phyloP scores from a whole-genome alignment of 2,113 vertebrate species.

The Neoarius graeffei region DNA sequence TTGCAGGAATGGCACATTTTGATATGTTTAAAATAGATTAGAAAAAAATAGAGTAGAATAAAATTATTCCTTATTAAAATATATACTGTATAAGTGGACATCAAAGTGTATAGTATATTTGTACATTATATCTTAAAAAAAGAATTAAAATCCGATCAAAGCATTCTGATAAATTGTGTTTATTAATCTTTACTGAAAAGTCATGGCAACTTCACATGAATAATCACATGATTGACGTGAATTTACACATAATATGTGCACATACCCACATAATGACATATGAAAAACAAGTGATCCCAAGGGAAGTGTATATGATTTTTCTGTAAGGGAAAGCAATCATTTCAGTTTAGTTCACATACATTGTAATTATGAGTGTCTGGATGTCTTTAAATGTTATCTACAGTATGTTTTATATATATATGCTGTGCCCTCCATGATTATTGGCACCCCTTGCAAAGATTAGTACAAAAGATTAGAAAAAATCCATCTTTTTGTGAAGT shows the following conservation, averaged over 20 bases:
- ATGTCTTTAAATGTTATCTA: neutral
- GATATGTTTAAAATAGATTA: neutral
- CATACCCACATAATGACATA: neutral
- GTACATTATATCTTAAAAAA: neutral
- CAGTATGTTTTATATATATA: too few relatives aligned
- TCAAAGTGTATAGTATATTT: neutral
- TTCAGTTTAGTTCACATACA: neutral
- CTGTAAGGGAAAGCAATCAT: neutral
- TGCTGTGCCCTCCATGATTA: too few relatives aligned
- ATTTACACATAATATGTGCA: neutral
- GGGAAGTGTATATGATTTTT: neutral
- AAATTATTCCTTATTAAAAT: neutral
- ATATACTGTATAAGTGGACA: neutral
- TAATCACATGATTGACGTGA: neutral
- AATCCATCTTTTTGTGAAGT: too few relatives aligned
- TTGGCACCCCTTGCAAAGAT: too few relatives aligned
- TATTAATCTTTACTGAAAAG: neutral
- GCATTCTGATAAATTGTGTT: neutral
- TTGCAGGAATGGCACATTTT: neutral
- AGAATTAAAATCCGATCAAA: neutral
- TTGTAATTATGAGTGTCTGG: neutral
- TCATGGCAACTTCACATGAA: neutral
- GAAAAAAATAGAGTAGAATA: neutral
- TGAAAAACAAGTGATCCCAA: neutral
- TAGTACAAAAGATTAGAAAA: too few relatives aligned